phyloP scores from a whole-genome alignment of 2,113 vertebrate species.

The Pelvicachromis taeniatus region DNA sequence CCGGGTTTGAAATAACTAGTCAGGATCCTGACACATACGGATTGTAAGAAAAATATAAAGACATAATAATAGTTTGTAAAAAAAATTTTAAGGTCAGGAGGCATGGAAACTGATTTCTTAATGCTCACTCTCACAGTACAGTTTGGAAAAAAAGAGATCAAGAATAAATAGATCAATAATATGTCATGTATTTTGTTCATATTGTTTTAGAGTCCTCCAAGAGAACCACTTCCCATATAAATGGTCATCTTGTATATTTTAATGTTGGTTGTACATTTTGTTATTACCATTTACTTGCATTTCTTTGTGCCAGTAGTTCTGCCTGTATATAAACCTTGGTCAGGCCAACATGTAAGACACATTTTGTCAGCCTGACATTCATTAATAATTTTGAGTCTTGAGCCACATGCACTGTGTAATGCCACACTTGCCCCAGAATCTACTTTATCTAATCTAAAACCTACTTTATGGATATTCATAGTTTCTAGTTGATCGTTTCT shows the following conservation, averaged over 20 bases:
- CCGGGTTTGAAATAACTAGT: not conserved
- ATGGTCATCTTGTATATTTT: not conserved
- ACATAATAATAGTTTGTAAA: not conserved
- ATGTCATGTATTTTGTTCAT: not conserved
- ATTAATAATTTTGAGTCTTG: not conserved
- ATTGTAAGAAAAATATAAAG: not conserved
- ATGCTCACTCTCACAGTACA: not conserved
- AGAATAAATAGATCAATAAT: not conserved
- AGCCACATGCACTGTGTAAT: not conserved
- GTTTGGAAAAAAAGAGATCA: not conserved
- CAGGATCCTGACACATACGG: not conserved
- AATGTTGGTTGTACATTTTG: not conserved
- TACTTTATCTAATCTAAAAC: not conserved
- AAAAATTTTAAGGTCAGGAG: conserved; percentile 5
- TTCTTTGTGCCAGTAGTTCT: not conserved
- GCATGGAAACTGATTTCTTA: not conserved
- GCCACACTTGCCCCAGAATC: not conserved
- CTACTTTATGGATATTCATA: not conserved
- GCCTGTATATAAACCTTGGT: not conserved
- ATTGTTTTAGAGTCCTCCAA: not conserved
- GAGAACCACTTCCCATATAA: not conserved
- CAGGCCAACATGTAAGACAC: not conserved
- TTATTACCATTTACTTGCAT: not conserved
- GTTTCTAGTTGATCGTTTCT: not conserved
- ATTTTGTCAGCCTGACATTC: not conserved